A percentile compares a stretch with the other conserved stretches of the same genome.
phyloP scores from a whole-genome alignment of 2,113 vertebrate species.

The Rattus norvegicus region GRCr8 NC_086019.1:138601001-138601500 shows the following conservation, averaged over 20 bases:
- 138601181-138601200: not conserved
- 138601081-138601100: not conserved
- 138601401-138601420: not conserved
- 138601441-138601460: not conserved
- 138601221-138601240: not conserved
- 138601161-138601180: not conserved
- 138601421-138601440: not conserved
- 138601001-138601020: not conserved
- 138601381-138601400: not conserved
- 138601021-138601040: not conserved
- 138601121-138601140: too few species aligned
- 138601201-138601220: not conserved
- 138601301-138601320: not conserved
- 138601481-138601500: conserved; percentile 5
- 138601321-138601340: not conserved
- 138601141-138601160: not conserved
- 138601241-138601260: not conserved
- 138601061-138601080: not conserved
- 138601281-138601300: not conserved
- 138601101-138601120: not conserved
- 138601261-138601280: not conserved
- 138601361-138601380: not conserved
- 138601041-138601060: not conserved
- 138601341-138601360: not conserved
- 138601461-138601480: not conserved